These are phyloP conservation scores for Coregonus clupeaformis DNA, from an alignment of 2,113 vertebrate species.

Conservation along the genomic window DNA sequence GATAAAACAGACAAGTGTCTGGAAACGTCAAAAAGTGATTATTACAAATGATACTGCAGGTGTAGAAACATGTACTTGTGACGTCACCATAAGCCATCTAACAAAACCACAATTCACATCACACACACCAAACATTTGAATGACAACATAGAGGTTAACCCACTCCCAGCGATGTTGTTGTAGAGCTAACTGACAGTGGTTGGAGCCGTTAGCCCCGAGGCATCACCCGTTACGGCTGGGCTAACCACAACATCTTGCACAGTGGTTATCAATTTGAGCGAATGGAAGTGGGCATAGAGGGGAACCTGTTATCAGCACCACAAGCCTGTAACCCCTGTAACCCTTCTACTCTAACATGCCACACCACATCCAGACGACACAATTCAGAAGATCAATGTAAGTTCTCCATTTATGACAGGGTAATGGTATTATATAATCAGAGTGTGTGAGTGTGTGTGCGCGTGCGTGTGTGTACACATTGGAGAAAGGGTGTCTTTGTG, in stretches of 20 bases:
- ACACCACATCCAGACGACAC: no score
- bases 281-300: conserved; percentile 46
- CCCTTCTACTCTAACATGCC: no score
- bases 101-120: neutral
- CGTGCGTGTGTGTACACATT: no score
- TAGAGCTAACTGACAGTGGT: conserved; percentile 55
- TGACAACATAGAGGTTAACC: conserved; percentile 3
- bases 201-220: conserved; percentile 46
- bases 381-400: no score
- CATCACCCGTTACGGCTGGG: conserved; percentile 36
- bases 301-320: conserved; percentile 43
- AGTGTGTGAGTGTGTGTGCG: no score
- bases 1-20: neutral
- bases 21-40: neutral
- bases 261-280: conserved; percentile 44
- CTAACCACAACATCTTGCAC: conserved; percentile 52
- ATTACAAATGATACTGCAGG: neutral
- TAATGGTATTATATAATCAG: no score
- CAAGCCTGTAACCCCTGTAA: neutral
- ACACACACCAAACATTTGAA: neutral
- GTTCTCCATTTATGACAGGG: no score
- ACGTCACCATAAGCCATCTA: conserved; percentile 6
- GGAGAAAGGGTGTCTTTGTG: no score
- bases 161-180: conserved; percentile 30
- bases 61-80: neutral